A percentile compares a stretch with the other conserved stretches of the same genome.
Evolutionary conservation across 92 coral and sea anemone species (phyloP).

Genomic region (Nematostella vectensis): DNA sequence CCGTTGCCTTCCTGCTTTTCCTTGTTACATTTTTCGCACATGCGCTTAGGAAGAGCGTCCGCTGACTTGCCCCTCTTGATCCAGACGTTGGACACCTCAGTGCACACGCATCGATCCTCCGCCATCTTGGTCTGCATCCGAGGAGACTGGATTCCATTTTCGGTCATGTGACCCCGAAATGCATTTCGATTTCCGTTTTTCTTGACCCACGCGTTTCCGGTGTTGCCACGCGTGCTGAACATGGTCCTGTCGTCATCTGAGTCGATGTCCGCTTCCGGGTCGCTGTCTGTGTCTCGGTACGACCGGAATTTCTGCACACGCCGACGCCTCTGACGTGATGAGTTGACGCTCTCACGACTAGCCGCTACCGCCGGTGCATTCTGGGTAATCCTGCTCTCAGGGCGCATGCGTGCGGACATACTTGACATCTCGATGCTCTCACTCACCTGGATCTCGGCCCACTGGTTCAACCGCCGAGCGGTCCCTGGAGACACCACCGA

Average conservation of each 20-base stretch:
- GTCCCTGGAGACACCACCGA: slow-evolving; percentile 69
- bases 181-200: slow-evolving; percentile 17
- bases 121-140: slow-evolving; percentile 20
- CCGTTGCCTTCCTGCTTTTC: slow-evolving; percentile 9
- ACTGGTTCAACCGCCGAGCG: slow-evolving; percentile 70
- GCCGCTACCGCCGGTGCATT: slow-evolving; percentile 19
- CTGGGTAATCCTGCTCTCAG: slow-evolving; percentile 2
- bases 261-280: slow-evolving; percentile 69
- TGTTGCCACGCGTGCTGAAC: slow-evolving; percentile 32
- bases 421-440: slow-evolving; percentile 51
- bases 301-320: slow-evolving; percentile 61
- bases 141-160: slow-evolving; percentile 8
- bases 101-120: slow-evolving; percentile 51
- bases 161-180: not conserved
- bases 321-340: slow-evolving; percentile 28
- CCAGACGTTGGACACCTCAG: slow-evolving; percentile 61
- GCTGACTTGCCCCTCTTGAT: slow-evolving; percentile 40
- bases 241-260: slow-evolving; percentile 69
- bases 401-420: slow-evolving; percentile 1
- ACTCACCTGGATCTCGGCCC: slow-evolving; percentile 37
- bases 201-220: slow-evolving; percentile 72
- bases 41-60: slow-evolving; percentile 15
- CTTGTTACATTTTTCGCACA: slow-evolving; percentile 36
- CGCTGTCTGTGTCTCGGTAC: slow-evolving; percentile 73
- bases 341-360: slow-evolving; percentile 23